Base-by-base conservation (phyloP, 92 coral and sea anemone genomes). In the Isaurus tuberculatus region DNA sequence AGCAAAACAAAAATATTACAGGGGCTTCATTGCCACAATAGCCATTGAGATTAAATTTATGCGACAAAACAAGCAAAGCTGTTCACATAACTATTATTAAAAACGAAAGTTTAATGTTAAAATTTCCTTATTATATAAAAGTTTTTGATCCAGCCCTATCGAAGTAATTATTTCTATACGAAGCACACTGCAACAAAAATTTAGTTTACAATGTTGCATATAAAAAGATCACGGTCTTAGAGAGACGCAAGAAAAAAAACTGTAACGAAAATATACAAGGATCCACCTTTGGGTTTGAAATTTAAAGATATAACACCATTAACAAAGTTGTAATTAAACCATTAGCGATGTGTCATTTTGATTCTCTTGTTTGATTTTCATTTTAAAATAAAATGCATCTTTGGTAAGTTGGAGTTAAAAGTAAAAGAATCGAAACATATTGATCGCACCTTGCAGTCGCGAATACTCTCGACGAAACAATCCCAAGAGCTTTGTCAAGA, bases 391-490 rank as follows among this genome's bases (percentile, higher is more conserved):
- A 40, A 19, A 15, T 27, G n/a, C 46, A 14, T 42, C 14, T 40
- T 40, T 7, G 46, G 46, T 7, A 40, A 37, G 48, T 27, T 20
- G 25, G 33, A 14, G 36, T 13, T 6, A 44, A 20, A 72, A 15
- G 33, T 23, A 4, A 23, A 72, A 72, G 27, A 70, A 20, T n/a
- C 27, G 9, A 44, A 26, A 29, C 15, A 44, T 37, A 46, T 15
- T 22, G 51, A 11, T 37, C 75, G 46, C 46, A 74, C 80, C 80
- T 74, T 19, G 80, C 80, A 0, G 80, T 33, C 11, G 80, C 80
- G 11, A 74, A 74, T 3, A 74, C 22, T 22, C 80, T 48, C 0
- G 80, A 46, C 2, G 80, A 3, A 23, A 51, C 80, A 51, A 74
- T 26, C 19, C 65, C 65, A 4, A 74, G 31, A 27, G 80, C 80